Evolutionary conservation across 2,888 invertebrate species (phyloP).

Genomic region (Fissipunctia ypsillon): DNA sequence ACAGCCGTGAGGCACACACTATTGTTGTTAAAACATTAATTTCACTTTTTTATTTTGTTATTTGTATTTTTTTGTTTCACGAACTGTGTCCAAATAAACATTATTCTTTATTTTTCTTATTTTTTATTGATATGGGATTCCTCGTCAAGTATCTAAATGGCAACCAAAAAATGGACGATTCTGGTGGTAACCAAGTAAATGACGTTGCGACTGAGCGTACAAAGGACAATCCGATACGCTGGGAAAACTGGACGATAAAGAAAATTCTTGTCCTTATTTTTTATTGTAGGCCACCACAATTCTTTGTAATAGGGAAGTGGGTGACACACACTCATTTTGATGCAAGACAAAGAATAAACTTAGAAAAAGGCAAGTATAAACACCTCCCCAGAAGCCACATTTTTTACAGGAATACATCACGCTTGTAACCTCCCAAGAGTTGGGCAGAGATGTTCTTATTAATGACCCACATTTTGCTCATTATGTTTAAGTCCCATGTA

Average conservation of each 20-base stretch:
- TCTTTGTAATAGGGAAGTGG: constrained; percentile 9
- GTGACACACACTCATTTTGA: neutral
- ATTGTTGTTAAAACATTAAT: too few relatives aligned
- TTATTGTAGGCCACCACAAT: neutral
- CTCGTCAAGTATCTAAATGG: neutral
- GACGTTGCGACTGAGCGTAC: neutral
- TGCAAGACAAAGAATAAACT: constrained; percentile 2
- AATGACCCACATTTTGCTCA: neutral
- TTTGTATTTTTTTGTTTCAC: too few relatives aligned
- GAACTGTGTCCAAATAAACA: too few relatives aligned
- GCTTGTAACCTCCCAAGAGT: neutral
- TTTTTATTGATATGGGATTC: neutral
- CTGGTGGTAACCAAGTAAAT: neutral
- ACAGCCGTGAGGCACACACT: too few relatives aligned
- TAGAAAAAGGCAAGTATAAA: too few relatives aligned
- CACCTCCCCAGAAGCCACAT: neutral
- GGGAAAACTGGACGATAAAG: neutral
- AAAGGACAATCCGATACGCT: neutral
- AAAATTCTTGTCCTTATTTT: neutral
- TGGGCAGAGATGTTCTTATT: neutral
- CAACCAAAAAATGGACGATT: neutral
- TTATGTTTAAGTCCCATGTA: neutral
- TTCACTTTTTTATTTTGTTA: too few relatives aligned
- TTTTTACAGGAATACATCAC: neutral
- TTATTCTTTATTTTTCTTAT: too few relatives aligned